Conservation (phyloP, 2,888 invertebrate species). For the Leptinotarsa rubiginosa region DNA sequence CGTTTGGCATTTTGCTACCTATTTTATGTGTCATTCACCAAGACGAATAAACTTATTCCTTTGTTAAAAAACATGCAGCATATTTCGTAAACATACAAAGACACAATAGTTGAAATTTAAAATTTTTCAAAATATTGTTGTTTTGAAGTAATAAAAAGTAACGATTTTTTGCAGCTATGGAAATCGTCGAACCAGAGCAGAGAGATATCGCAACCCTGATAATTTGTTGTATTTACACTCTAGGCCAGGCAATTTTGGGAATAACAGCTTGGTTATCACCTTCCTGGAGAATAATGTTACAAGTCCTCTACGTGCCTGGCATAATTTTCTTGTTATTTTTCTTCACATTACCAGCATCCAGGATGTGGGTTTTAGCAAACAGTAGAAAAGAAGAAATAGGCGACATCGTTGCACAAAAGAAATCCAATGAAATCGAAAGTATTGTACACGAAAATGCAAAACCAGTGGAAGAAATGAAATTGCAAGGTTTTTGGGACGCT, state of each 20-base stretch:
- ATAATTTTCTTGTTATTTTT: conserved; percentile 75
- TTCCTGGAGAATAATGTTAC: conserved; percentile 75
- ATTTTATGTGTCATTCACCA: too few species aligned
- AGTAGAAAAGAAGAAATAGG: conserved; percentile 1
- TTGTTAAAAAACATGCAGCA: too few species aligned
- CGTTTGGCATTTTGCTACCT: too few species aligned
- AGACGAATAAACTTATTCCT: too few species aligned
- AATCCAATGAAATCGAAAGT: conserved; percentile 68
- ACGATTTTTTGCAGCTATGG: conserved; percentile 70
- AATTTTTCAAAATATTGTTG: too few species aligned
- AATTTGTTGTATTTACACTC: conserved; percentile 74
- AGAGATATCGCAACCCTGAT: conserved; percentile 78
- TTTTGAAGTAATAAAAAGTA: too few species aligned
- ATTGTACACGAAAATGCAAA: conserved; percentile 72
- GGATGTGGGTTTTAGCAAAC: conserved; percentile 1
- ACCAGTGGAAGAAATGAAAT: conserved; percentile 23
- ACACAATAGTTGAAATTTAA: too few species aligned
- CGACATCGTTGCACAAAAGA: conserved; percentile 68
- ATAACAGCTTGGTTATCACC: conserved; percentile 73
- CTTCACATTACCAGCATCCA: conserved; percentile 75
- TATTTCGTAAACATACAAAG: too few species aligned
- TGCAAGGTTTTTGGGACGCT: conserved; percentile 62
- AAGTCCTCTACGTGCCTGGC: conserved; percentile 75
- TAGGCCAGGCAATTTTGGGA: conserved; percentile 75
- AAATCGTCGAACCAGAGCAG: conserved; percentile 77